Percentiles rank a stretch among this genome's conserved stretches.
These are phyloP conservation scores for Craterocephalus amniculus DNA, from an alignment of 2,797 vertebrate species.

Conservation along the genomic window DNA sequence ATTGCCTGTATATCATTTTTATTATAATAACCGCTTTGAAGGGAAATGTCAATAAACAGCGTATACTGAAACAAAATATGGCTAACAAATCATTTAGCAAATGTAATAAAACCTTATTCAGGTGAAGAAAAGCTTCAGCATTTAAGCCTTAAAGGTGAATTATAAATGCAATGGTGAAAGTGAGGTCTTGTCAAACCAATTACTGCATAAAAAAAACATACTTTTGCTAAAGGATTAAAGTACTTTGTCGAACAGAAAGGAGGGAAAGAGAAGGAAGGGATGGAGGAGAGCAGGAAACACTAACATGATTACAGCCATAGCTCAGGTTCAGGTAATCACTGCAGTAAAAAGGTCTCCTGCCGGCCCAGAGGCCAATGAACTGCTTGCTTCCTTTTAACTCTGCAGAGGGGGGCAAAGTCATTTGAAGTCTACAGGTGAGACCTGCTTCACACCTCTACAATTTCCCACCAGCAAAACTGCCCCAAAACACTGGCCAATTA, in stretches of 20 bases:
- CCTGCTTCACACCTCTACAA: slow-evolving; percentile 49
- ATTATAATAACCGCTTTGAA: neutral
- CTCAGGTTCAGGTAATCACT: slow-evolving; percentile 64
- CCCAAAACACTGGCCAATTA: slow-evolving; percentile 66
- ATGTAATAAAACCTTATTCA: neutral
- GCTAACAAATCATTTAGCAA: neutral
- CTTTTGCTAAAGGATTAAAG: slow-evolving; percentile 41
- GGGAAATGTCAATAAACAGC: neutral
- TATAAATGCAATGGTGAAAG: slow-evolving; percentile 40
- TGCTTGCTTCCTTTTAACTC: slow-evolving; percentile 49
- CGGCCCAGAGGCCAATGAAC: slow-evolving; percentile 62
- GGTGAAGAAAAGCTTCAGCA: slow-evolving; percentile 8
- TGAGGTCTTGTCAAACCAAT: slow-evolving; percentile 50
- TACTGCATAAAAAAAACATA: slow-evolving; percentile 40
- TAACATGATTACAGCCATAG: slow-evolving; percentile 66
- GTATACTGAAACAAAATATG: neutral
- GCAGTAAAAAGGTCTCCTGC: slow-evolving; percentile 74
- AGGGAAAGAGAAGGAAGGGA: slow-evolving; percentile 25
- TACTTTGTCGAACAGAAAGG: slow-evolving; percentile 38
- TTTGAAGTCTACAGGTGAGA: slow-evolving; percentile 75
- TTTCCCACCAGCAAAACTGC: slow-evolving; percentile 37
- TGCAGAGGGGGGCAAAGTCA: slow-evolving; percentile 49
- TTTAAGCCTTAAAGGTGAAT: slow-evolving; percentile 25
- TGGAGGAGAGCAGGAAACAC: slow-evolving; percentile 46
- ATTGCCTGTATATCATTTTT: neutral